Evolutionary conservation across 2,113 vertebrate species (phyloP).

Genomic region (Geococcyx californianus): DNA sequence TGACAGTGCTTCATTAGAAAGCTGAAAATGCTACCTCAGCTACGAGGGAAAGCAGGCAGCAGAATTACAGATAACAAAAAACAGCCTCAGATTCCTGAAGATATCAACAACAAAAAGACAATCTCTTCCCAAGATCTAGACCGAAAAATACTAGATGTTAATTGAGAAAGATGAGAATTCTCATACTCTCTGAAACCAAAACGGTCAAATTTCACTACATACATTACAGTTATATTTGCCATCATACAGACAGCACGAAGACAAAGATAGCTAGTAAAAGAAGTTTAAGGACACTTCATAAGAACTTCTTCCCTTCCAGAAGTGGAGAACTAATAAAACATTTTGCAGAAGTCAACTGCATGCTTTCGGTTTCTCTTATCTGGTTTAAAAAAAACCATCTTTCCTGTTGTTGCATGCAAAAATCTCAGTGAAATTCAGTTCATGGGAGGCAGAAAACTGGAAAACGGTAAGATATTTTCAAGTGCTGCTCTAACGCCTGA

Average conservation of each 20-base stretch:
- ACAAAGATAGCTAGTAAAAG: neutral
- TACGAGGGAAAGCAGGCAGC: neutral
- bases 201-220: neutral
- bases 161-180: neutral
- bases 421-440: neutral
- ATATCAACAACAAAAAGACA: neutral
- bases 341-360: neutral
- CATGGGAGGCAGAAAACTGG: neutral
- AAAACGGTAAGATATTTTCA: neutral
- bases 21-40: neutral
- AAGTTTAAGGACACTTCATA: neutral
- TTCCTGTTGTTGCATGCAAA: neutral
- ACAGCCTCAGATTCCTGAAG: neutral
- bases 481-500: neutral
- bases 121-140: neutral
- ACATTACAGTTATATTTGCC: neutral
- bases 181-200: neutral
- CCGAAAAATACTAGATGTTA: neutral
- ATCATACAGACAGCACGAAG: neutral
- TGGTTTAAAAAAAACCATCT: neutral
- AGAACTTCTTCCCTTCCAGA: neutral
- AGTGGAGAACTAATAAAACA: neutral
- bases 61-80: neutral
- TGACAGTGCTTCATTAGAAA: neutral
- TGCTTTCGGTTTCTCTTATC: neutral